Base-by-base conservation (phyloP, 2,888 invertebrate genomes). In the Temnothorax ravouxi region DNA sequence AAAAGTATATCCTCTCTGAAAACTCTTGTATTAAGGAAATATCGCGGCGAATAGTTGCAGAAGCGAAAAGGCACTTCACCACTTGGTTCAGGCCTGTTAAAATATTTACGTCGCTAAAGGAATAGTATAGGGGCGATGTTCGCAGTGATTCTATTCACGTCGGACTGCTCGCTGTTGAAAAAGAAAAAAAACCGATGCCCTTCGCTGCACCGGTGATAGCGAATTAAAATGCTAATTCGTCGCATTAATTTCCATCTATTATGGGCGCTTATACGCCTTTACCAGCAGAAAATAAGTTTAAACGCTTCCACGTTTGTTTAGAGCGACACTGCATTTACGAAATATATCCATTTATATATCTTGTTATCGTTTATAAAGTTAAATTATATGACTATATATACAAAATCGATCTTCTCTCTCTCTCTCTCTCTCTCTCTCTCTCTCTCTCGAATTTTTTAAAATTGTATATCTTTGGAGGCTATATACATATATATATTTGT, bases 171-270 rank as follows among this genome's bases (percentile, higher is more conserved):
- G 66, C n/a, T n/a, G 44, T 47, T 62, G 44, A 41, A 34, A 41
- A 50, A 21, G 75, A 79, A 85, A 87, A n/a, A 75, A 62, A 56
- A 29, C 41, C 41, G 66, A 66, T 66, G 56, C 56, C 25, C 52
- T 64, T 85, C 87, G 87, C 86, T 89, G 83, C 79, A 72, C 64
- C 75, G 38, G 75, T 81, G 88, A 89, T 89, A 88, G 88, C 89
- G 86, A 92, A 91, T 92, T 92, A 92, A 92, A 92, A 92, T 92
- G 92, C 89, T 92, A 92, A 92, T 92, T 89, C 84, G 62, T 59
- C 79, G 90, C 90, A 92, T 92, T 91, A 89, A 92, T 91, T 92
- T 91, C 88, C 91, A 91, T 91, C 87, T 85, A 90, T 91, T 89
- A 87, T 50, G 86, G 84, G 59, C 67, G 80, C 59, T 62, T 84